These are phyloP conservation scores for Bombus consobrinus DNA, from an alignment of 1,140 invertebrate species.

Conservation along the genomic window DNA sequence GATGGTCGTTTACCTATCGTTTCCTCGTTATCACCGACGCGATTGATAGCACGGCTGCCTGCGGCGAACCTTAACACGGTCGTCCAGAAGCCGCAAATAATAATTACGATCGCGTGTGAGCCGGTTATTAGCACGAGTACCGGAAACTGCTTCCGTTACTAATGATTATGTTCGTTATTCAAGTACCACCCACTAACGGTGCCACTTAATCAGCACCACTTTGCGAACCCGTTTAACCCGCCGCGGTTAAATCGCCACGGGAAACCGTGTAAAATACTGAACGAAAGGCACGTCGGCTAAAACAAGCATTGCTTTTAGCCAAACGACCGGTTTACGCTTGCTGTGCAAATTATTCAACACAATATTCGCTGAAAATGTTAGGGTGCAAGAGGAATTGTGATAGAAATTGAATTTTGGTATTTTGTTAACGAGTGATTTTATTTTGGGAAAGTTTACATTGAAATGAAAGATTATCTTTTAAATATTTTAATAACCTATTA, in stretches of 20 bases:
- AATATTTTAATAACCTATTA: too few species aligned
- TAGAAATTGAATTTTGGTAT: not conserved
- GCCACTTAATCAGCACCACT: conserved; percentile 71
- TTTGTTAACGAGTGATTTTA: not conserved
- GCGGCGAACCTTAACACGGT: conserved; percentile 36
- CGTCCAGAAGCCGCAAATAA: conserved; percentile 66
- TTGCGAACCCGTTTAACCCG: conserved; percentile 44
- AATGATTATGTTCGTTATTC: conserved; percentile 73
- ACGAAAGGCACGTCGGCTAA: not conserved
- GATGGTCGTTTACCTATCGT: not conserved
- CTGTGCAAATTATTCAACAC: not conserved
- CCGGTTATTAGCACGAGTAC: conserved; percentile 70
- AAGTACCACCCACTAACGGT: conserved; percentile 66
- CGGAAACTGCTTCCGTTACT: conserved; percentile 72
- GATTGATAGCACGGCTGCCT: conserved; percentile 35
- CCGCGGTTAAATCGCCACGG: not conserved
- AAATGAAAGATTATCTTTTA: not conserved
- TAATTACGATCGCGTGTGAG: conserved; percentile 74
- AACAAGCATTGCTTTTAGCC: not conserved
- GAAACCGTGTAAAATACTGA: not conserved
- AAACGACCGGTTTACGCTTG: not conserved
- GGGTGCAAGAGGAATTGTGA: not conserved
- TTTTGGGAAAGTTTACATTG: not conserved
- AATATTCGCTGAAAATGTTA: not conserved
- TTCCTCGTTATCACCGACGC: conserved; percentile 32